Percentiles rank a stretch among this genome's conserved stretches.
Conservation (phyloP, 1,140 invertebrate species). For the Amyelois transitella region DNA sequence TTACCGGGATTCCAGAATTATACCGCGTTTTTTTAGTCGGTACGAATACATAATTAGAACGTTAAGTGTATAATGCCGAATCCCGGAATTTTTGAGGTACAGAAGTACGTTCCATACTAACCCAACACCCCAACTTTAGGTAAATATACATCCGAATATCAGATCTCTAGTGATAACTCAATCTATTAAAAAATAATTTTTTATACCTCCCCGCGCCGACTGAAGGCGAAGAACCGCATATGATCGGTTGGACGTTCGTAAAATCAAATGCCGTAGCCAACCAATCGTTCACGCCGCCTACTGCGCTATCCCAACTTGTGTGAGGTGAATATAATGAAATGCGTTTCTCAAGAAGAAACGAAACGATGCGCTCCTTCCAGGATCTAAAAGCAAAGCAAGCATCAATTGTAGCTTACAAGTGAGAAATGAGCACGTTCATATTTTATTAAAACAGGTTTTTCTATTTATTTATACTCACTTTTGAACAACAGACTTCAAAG, state of each 20-base stretch:
- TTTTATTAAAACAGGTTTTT: too few relatives aligned
- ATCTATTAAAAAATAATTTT: background rate
- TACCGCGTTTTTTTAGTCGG: too few relatives aligned
- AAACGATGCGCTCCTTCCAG: conserved; percentile 87
- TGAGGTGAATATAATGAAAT: conserved; percentile 96
- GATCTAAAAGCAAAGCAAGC: conserved; percentile 68
- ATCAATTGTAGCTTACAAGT: too few relatives aligned
- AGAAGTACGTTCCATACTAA: too few relatives aligned
- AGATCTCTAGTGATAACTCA: background rate
- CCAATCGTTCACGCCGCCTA: conserved; percentile 95
- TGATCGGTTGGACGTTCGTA: conserved; percentile 71
- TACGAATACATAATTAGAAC: too few relatives aligned
- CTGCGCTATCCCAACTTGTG: conserved; percentile 89
- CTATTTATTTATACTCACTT: conserved; percentile 74
- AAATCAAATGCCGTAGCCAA: conserved; percentile 82
- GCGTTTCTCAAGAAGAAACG: conserved; percentile 86
- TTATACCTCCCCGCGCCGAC: conserved; percentile 78
- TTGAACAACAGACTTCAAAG: conserved; percentile 89
- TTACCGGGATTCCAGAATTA: too few relatives aligned
- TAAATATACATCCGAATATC: too few relatives aligned
- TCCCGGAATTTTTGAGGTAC: too few relatives aligned
- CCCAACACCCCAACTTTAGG: too few relatives aligned
- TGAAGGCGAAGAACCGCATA: conserved; percentile 40
- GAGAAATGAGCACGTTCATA: too few relatives aligned
- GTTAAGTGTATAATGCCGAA: too few relatives aligned